phyloP scores from a whole-genome alignment of 2,797 vertebrate species.

The Allobates femoralis region DNA sequence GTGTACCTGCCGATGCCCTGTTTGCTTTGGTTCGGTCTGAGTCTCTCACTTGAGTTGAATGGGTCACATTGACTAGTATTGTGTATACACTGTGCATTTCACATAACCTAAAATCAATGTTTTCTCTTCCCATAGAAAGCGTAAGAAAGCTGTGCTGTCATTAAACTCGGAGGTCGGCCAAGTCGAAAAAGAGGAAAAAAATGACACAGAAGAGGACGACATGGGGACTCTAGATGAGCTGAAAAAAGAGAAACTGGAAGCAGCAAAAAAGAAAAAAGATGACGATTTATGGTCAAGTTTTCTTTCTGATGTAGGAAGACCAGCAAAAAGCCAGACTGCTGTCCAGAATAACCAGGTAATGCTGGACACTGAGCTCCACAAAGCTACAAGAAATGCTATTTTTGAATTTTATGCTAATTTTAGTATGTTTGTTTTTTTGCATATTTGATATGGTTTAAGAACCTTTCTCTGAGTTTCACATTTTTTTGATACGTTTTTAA shows the following conservation, averaged over 20 bases:
- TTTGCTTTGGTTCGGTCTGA: no score
- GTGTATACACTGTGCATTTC: no score
- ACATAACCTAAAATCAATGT: background rate
- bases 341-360: constrained; percentile 23
- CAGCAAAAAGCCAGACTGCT: constrained; percentile 71
- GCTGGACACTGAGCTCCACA: background rate
- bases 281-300: constrained; percentile 98
- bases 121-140: constrained; percentile 76
- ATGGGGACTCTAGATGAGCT: constrained; percentile 10
- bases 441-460: no score
- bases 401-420: background rate
- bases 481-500: no score
- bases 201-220: constrained; percentile 67
- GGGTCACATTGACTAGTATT: no score
- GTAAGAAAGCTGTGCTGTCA: constrained; percentile 80
- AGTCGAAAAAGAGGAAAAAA: constrained; percentile 64
- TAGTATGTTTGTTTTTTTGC: no score
- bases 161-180: constrained; percentile 73
- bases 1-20: no score
- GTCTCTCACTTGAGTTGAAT: no score
- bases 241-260: constrained; percentile 67
- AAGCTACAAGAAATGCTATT: background rate
- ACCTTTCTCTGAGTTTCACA: no score
- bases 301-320: constrained; percentile 89
- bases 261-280: constrained; percentile 81